Base-by-base conservation (phyloP, 2,113 vertebrate species). In the Ammospiza caudacuta region DNA sequence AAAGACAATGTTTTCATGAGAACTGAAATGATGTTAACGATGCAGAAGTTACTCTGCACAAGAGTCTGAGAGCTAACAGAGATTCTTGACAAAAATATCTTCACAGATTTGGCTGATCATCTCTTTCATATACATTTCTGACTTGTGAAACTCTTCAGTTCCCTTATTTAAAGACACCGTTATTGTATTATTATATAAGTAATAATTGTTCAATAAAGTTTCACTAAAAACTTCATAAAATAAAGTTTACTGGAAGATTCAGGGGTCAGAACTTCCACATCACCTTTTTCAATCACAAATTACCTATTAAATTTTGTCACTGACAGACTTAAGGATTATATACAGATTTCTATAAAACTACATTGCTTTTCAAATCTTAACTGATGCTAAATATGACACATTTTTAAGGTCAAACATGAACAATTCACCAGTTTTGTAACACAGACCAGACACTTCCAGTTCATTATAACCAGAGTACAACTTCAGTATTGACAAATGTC, bases 351-450 rank as follows among this genome's bases (percentile, higher is more conserved):
- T 70, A 8, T 35, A 58, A 57, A 61, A 64, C 24, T 22, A 8
- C 11, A 69, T 15, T 55, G 35, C 13, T 83, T 70, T 70, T 51
- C 43, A 85, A 66, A 68, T 6, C 31, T 46, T 54, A 78, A 41
- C 12, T 79, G n/a, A 31, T 33, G 3, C 18, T 74, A 67, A 78
- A 74, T 27, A 4, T 28, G 11, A 58, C 28, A 79, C 15, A 72
- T 67, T 59, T 74, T 72, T 79, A 87, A 54, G 23, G 77, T 78
- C 69, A 87, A 75, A 57, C 15, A 55, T 80, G 47, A 92, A 83
- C 22, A 78, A 67, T 19, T 61, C 49, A 72, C 12, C 8, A 41
- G 43, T 12, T 80, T 43, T 41, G 8, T 28, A 93, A 90, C 28
- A 69, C 46, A 58, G 54, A 55, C 8, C 31, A 84, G 22, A 35